Evolutionary conservation across 1,140 invertebrate species (phyloP), one percentile per base, ranked within the genome.

Genomic region (Drosophila setifemur): DNA sequence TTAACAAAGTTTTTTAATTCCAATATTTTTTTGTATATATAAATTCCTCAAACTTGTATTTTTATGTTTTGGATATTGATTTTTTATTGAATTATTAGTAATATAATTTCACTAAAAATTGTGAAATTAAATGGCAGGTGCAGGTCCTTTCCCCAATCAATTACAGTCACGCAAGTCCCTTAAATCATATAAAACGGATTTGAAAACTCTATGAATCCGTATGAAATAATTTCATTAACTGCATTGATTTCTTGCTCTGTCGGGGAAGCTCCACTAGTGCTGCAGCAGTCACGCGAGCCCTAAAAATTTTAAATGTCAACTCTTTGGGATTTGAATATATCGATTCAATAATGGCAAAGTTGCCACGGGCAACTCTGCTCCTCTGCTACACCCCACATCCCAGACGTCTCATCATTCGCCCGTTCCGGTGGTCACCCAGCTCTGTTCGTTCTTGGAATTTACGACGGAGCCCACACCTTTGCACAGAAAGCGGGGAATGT

Each of bases 321-420:
- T 64, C 48, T 14, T 4, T 11, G 25, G 31, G 37, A 68, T 73
- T 69, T 61, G 49, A 68, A 40, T 60, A 55, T 83, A 85, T 83
- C 49, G 79, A 83, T 83, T 74, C 60, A 83, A 85, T 79, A 83
- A 78, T 50, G 21, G 50, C 44, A 48, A 14, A 11, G 58, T 66
- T 66, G 57, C 57, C 57, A 19, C 18, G n/a, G 25, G 61, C 26
- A 49, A 66, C 61, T 49, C 31, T 29, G 39, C 28, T 44, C 7
- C 29, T 6, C 31, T 26, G 9, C n/a, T n/a, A n/a, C n/a, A n/a
- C n/a, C n/a, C n/a, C n/a, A n/a, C n/a, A n/a, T n/a, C n/a, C n/a
- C n/a, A n/a, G n/a, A n/a, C n/a, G n/a, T 35, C 25, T 19, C 19
- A 9, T 11, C 40, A 8, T 2, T 6, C 14, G 14, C 14, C 9